Conservation (phyloP, 2,888 invertebrate genomes). For the Sisyra nigra region DNA sequence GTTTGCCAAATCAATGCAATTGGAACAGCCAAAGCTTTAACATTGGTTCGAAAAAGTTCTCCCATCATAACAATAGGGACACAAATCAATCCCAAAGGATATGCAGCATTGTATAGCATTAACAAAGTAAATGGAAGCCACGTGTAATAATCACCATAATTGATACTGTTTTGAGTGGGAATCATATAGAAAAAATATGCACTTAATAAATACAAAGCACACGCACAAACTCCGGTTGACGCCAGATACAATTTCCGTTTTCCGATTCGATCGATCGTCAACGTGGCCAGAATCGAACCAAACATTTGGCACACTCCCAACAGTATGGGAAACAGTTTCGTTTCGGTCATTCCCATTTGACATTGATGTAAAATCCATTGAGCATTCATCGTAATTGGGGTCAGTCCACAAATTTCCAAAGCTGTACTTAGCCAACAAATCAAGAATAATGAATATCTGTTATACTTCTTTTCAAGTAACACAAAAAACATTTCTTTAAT, state of each 20-base stretch:
- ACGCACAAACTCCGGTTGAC: constrained; percentile 1
- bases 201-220: neutral
- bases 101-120: constrained; percentile 3
- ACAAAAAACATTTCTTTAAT: constrained; percentile 5
- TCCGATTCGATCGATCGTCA: constrained; percentile 4
- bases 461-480: constrained; percentile 4
- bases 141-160: neutral
- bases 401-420: constrained; percentile 6
- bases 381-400: constrained; percentile 7
- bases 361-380: constrained; percentile 3
- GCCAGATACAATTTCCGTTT: constrained; percentile 4
- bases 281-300: constrained; percentile 5
- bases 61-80: constrained; percentile 7
- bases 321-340: neutral
- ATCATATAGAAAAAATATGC: constrained; percentile 4
- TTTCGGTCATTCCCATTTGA: neutral
- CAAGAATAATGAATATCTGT: constrained; percentile 5
- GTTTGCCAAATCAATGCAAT: constrained; percentile 2
- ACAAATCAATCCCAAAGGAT: constrained; percentile 5
- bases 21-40: constrained; percentile 5
- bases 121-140: constrained; percentile 4
- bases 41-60: constrained; percentile 7
- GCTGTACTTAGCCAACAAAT: constrained; percentile 2
- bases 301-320: constrained; percentile 4
- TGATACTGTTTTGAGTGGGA: neutral